phyloP scores from a whole-genome alignment of 2,113 vertebrate species.

The Mola mola region DNA sequence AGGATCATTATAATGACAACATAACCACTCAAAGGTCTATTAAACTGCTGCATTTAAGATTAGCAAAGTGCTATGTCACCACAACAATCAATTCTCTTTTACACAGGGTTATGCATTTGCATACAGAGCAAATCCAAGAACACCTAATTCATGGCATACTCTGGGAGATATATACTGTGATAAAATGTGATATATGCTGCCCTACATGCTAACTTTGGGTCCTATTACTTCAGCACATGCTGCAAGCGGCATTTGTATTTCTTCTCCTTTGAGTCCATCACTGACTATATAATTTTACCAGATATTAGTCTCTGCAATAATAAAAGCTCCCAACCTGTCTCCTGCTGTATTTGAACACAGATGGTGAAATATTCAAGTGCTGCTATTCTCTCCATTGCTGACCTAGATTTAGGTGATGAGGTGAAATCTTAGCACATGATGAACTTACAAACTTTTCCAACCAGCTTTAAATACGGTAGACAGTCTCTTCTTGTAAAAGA shows the following conservation, averaged over 20 bases:
- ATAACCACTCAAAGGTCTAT: slow-evolving; percentile 1
- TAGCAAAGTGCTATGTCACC: slow-evolving; percentile 26
- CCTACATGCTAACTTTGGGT: neutral
- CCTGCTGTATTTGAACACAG: neutral
- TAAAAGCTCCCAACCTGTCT: neutral
- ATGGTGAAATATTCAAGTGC: slow-evolving; percentile 22
- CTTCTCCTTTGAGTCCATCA: neutral
- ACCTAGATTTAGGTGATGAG: slow-evolving; percentile 25
- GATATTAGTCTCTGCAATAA: neutral
- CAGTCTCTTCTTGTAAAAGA: slow-evolving; percentile 17
- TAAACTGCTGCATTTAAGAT: slow-evolving; percentile 17
- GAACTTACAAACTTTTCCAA: slow-evolving; percentile 33
- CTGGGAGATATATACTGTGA: neutral
- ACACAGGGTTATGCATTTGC: slow-evolving; percentile 37
- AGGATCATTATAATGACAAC: slow-evolving; percentile 10
- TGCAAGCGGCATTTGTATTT: neutral
- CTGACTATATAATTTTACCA: neutral
- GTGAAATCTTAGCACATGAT: slow-evolving; percentile 26
- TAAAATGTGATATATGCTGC: neutral
- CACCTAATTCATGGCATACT: slow-evolving; percentile 17
- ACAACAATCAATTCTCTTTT: slow-evolving; percentile 23
- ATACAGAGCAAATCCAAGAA: slow-evolving; percentile 39
- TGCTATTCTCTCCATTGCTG: slow-evolving; percentile 13
- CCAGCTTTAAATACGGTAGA: slow-evolving; percentile 27
- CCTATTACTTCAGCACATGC: neutral